These are phyloP conservation scores for Pyrgilauda ruficollis DNA, from an alignment of 2,113 vertebrate species.

Conservation along the genomic window DNA sequence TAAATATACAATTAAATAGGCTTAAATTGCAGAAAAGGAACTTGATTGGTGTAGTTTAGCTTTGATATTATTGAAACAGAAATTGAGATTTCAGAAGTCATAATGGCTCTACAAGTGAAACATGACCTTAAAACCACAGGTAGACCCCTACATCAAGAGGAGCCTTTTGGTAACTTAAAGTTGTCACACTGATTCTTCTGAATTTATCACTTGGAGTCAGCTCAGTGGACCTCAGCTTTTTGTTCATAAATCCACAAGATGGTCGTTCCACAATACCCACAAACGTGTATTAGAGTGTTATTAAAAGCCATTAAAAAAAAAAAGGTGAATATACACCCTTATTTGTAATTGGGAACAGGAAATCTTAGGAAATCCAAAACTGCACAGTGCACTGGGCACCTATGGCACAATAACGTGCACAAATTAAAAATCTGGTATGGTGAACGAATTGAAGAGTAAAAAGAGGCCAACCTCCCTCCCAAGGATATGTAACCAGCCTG, in stretches of 20 bases:
- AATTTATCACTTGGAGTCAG: background rate
- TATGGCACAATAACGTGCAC: fast-evolving
- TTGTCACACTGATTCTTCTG: background rate
- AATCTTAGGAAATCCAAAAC: background rate
- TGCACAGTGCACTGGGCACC: background rate
- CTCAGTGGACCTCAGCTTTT: background rate
- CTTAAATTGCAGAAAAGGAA: background rate
- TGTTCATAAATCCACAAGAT: background rate
- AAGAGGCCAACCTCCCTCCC: background rate
- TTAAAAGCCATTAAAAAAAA: background rate
- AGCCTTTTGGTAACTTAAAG: background rate
- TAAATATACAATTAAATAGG: background rate
- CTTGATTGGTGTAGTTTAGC: background rate
- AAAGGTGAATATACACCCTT: background rate
- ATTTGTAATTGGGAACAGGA: background rate
- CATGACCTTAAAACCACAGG: background rate
- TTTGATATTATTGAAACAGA: background rate
- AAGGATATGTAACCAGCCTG: background rate
- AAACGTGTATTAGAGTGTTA: background rate
- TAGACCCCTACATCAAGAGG: background rate
- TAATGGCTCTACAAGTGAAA: background rate
- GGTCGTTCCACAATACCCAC: background rate
- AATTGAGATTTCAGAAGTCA: background rate
- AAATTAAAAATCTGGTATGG: background rate
- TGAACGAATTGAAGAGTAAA: background rate